phyloP scores from a whole-genome alignment of 2,888 invertebrate species.

The Aporophyla nigra region DNA sequence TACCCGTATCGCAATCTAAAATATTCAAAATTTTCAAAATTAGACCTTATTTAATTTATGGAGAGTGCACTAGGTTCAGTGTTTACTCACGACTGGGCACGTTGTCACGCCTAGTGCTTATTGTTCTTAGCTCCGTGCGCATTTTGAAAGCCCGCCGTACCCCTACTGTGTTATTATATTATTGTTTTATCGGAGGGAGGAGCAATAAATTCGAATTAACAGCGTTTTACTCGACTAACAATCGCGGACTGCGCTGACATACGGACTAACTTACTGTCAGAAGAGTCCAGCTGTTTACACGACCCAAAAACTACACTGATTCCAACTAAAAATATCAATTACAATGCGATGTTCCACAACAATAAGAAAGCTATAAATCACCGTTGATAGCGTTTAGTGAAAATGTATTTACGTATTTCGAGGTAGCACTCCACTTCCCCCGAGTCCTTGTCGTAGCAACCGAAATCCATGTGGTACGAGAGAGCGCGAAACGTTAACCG shows the following conservation, averaged over 20 bases:
- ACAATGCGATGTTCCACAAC: slow-evolving; percentile 87
- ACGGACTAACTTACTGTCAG: slow-evolving; percentile 85
- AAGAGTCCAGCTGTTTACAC: slow-evolving; percentile 88
- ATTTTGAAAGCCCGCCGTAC: slow-evolving; percentile 73
- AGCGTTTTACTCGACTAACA: slow-evolving; percentile 82
- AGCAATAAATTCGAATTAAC: slow-evolving; percentile 78
- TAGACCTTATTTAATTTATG: slow-evolving; percentile 70
- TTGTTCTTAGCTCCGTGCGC: slow-evolving; percentile 82
- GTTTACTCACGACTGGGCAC: slow-evolving; percentile 88
- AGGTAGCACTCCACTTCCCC: slow-evolving; percentile 93
- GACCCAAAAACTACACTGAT: slow-evolving; percentile 88
- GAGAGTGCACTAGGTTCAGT: slow-evolving; percentile 63
- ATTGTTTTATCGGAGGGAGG: slow-evolving; percentile 69
- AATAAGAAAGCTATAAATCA: slow-evolving; percentile 84
- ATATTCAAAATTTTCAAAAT: slow-evolving; percentile 82
- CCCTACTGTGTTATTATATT: slow-evolving; percentile 66
- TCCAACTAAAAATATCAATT: slow-evolving; percentile 91
- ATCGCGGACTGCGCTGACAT: slow-evolving; percentile 85
- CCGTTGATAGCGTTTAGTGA: slow-evolving; percentile 82
- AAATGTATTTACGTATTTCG: slow-evolving; percentile 92
- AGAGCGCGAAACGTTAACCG: slow-evolving; percentile 75
- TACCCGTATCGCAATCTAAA: slow-evolving; percentile 90
- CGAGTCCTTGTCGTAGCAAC: slow-evolving; percentile 92
- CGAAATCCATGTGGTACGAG: slow-evolving; percentile 91
- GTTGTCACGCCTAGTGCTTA: slow-evolving; percentile 87